Base-by-base conservation (phyloP, 2,113 vertebrate species). In the Rhinogobius similis region DNA sequence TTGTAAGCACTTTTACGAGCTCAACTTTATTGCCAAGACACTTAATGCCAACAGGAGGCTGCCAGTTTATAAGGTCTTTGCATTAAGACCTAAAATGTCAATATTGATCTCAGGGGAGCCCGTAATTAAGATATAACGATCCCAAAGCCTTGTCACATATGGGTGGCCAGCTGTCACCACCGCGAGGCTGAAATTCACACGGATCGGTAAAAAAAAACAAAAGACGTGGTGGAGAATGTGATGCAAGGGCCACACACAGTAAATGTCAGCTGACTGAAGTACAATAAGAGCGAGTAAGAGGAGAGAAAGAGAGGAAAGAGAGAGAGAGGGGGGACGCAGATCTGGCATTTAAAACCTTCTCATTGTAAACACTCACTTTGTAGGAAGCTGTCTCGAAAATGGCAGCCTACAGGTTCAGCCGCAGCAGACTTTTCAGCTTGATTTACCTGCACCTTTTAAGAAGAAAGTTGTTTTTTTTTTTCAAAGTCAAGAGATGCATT, bases 141-240 rank as follows among this genome's bases (percentile, higher is more conserved):
- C 77, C 81, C 73, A 85, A 86, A 81, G 70, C 32, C 65, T 73
- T 66, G 75, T 82, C 83, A 75, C 89, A 89, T 88, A 86, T 82
- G 86, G 83, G 71, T 21, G 78, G 82, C 87, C 87, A 86, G 89
- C 83, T 88, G 89, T 85, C 86, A 86, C 85, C 82, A 79, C 77
- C 83, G 77, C 78, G 83, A 53, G 0, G 66, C 66, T 86, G 68
- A 62, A 65, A 81, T 82, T 79, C 67, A 69, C 10, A 68, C 56
- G 4, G 10, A 69, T 36, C 10, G 38, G 38, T 41, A 41, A 41
- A 10, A 76, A 79, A 74, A 75, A 55, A 76, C 66, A 9, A 13
- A 5, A 53, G 43, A 20, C 62, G 79, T 68, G 38, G 68, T 68
- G 52, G 72, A 74, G 72, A 32, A 32, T 14, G 67, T 73, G 76